These are phyloP conservation scores for Vespertilio murinus DNA, from an alignment of 2,797 vertebrate species.

Conservation along the genomic window DNA sequence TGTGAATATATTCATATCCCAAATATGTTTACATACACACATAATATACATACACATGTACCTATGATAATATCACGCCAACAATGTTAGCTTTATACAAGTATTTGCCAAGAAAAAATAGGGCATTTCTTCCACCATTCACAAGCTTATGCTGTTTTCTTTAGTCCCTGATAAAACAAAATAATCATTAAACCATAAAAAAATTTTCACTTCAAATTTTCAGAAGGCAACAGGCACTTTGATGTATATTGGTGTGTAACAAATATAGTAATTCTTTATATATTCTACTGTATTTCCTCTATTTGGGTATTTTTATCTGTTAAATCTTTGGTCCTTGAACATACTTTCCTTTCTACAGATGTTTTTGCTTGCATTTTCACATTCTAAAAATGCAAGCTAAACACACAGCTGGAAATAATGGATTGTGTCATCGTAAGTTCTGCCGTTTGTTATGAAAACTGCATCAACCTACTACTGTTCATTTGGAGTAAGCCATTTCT, in stretches of 20 bases:
- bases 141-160: constrained; percentile 88
- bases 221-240: constrained; percentile 96
- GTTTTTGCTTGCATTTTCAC: constrained; percentile 82
- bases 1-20: constrained; percentile 79
- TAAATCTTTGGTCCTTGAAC: constrained; percentile 98
- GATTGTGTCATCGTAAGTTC: constrained; percentile 77
- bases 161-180: constrained; percentile 89
- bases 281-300: constrained; percentile 79
- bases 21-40: constrained; percentile 77
- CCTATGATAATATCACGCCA: constrained; percentile 82
- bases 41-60: constrained; percentile 78
- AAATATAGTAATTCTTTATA: constrained; percentile 90
- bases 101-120: constrained; percentile 85
- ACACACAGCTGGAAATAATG: constrained; percentile 85
- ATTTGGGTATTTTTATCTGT: constrained; percentile 88
- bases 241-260: constrained; percentile 91
- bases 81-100: constrained; percentile 86
- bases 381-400: constrained; percentile 84
- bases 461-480: constrained; percentile 81
- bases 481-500: constrained; percentile 82
- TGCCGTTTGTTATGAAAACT: constrained; percentile 76
- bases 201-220: constrained; percentile 85
- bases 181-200: constrained; percentile 88
- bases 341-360: constrained; percentile 86
- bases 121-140: constrained; percentile 90